A percentile compares a stretch with the other conserved stretches of the same genome.
These are phyloP conservation scores for Xylocampa areola DNA, from an alignment of 2,888 invertebrate genomes.

Conservation along the genomic window DNA sequence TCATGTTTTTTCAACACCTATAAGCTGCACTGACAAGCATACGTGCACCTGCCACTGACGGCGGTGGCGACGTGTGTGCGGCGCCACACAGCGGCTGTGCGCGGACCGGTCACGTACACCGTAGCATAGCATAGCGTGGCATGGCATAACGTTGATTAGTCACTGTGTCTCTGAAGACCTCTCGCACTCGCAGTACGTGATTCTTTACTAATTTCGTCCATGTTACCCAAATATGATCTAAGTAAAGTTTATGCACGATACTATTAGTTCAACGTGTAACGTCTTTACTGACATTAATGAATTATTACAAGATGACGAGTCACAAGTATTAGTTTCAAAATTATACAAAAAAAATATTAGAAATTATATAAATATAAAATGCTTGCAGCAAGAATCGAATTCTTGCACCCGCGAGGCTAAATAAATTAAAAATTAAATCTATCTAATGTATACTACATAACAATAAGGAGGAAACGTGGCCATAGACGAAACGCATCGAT, in stretches of 20 bases:
- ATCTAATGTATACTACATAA: constrained; percentile 5
- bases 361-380: constrained; percentile 25
- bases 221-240: no score
- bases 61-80: no score
- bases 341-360: constrained; percentile 16
- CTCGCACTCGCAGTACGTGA: no score
- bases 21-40: no score
- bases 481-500: background rate
- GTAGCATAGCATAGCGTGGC: no score
- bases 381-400: constrained; percentile 26
- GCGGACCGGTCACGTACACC: no score
- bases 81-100: no score
- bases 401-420: constrained; percentile 22
- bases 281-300: background rate
- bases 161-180: background rate
- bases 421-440: constrained; percentile 16
- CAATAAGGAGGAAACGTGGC: background rate
- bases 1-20: no score
- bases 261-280: constrained; percentile 1
- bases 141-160: no score
- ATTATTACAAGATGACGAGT: background rate
- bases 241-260: no score
- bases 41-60: no score
- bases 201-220: no score
- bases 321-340: constrained; percentile 11